phyloP scores from a whole-genome alignment of 2,797 vertebrate species.

The Falco berigora region DNA sequence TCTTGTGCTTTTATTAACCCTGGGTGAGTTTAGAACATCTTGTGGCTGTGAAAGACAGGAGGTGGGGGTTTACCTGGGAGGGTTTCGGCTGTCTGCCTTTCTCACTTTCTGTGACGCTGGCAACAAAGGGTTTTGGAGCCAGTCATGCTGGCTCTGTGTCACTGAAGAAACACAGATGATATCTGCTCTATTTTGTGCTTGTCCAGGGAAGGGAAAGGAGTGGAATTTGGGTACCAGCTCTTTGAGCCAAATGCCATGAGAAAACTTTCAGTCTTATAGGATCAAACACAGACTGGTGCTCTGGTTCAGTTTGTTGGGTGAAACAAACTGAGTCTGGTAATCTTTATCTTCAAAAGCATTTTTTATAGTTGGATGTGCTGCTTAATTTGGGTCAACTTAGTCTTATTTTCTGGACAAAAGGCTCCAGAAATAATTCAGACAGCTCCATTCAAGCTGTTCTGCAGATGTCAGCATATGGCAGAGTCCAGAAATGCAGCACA shows the following conservation, averaged over 20 bases:
- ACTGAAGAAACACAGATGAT: neutral
- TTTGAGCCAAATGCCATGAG: neutral
- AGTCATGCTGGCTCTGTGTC: neutral
- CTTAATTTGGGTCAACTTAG: neutral
- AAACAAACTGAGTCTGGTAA: neutral
- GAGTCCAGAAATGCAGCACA: conserved; percentile 21
- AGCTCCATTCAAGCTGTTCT: conserved; percentile 17
- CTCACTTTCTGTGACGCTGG: neutral
- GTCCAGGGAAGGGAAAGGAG: neutral
- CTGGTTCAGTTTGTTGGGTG: neutral
- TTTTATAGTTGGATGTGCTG: neutral
- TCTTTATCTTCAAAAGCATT: conserved; percentile 21
- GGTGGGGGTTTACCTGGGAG: neutral
- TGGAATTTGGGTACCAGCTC: neutral
- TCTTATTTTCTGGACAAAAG: conserved; percentile 20
- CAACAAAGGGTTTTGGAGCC: neutral
- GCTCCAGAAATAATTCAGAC: conserved; percentile 24
- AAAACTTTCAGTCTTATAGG: neutral
- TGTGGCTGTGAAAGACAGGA: neutral
- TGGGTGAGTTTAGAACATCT: neutral
- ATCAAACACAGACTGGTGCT: neutral
- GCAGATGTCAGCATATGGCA: conserved; percentile 1
- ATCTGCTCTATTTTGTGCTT: neutral
- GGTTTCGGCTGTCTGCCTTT: neutral
- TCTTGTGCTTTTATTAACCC: neutral